Percentiles rank a stretch among this genome's conserved stretches.
phyloP scores from a whole-genome alignment of 1,140 invertebrate genomes.

The Sesamia nonagrioides region DNA sequence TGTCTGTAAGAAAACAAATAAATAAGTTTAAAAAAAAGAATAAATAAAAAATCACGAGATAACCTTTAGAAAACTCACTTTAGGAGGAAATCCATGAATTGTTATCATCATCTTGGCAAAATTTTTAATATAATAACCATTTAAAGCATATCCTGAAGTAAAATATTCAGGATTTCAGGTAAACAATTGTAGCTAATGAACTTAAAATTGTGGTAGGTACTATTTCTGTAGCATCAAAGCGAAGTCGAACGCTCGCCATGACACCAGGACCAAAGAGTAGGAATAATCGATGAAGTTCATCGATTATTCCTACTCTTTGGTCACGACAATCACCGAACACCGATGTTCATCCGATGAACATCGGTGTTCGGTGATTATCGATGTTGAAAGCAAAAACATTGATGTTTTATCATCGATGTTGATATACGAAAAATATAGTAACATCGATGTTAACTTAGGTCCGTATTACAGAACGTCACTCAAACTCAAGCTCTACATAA shows the following conservation, averaged over 20 bases:
- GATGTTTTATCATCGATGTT: too few species aligned
- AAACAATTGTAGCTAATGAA: neutral
- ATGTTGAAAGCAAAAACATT: too few species aligned
- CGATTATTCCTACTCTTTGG: too few species aligned
- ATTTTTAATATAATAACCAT: neutral
- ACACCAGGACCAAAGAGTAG: neutral
- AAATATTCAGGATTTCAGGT: neutral
- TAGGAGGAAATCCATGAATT: slow-evolving; percentile 38
- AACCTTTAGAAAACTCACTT: slow-evolving; percentile 4
- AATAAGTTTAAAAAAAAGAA: neutral
- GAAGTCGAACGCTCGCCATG: neutral
- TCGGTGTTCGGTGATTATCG: too few species aligned
- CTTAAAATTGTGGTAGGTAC: neutral
- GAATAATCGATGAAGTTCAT: too few species aligned
- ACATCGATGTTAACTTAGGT: too few species aligned
- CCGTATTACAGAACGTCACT: too few species aligned
- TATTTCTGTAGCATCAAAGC: neutral
- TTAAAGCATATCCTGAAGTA: neutral
- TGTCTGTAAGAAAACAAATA: slow-evolving; percentile 64
- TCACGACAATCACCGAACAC: too few species aligned
- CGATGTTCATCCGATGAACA: too few species aligned
- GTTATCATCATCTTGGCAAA: slow-evolving; percentile 42
- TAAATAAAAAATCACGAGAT: neutral
- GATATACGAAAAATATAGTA: too few species aligned
- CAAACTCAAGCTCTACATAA: too few species aligned